These are phyloP conservation scores for Rhopalosiphum maidis DNA, from an alignment of 1,140 invertebrate genomes.

Conservation along the genomic window DNA sequence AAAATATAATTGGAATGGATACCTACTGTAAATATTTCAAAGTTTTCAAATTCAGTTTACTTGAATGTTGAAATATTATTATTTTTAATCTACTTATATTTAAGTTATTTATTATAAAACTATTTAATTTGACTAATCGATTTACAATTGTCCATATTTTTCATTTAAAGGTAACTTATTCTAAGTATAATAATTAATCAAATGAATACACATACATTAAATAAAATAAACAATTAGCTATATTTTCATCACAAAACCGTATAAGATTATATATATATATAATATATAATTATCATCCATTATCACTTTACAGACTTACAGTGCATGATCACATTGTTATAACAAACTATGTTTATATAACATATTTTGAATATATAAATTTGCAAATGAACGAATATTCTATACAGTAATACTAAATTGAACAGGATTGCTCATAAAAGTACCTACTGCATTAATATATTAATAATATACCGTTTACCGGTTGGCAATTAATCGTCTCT, in stretches of 20 bases:
- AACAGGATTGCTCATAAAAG: background rate
- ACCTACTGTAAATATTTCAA: background rate
- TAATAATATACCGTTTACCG: too few relatives aligned
- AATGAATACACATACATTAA: background rate
- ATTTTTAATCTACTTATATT: background rate
- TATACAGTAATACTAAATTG: background rate
- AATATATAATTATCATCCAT: background rate
- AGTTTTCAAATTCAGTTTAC: background rate
- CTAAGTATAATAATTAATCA: background rate
- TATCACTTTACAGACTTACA: background rate
- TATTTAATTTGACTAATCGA: background rate
- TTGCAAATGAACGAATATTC: background rate
- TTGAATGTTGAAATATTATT: background rate
- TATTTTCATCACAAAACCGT: background rate
- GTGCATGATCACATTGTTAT: background rate
- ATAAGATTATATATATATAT: background rate
- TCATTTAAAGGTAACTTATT: background rate
- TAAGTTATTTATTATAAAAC: background rate
- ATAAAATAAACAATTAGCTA: constrained; percentile 40
- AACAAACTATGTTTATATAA: background rate
- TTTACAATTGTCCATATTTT: background rate
- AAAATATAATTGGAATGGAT: background rate
- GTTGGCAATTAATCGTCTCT: constrained; percentile 22
- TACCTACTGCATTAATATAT: background rate
- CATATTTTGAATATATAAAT: background rate